These are phyloP conservation scores for Chaetogeoica ovagalla DNA, from an alignment of 2,888 invertebrate species.

Conservation along the genomic window DNA sequence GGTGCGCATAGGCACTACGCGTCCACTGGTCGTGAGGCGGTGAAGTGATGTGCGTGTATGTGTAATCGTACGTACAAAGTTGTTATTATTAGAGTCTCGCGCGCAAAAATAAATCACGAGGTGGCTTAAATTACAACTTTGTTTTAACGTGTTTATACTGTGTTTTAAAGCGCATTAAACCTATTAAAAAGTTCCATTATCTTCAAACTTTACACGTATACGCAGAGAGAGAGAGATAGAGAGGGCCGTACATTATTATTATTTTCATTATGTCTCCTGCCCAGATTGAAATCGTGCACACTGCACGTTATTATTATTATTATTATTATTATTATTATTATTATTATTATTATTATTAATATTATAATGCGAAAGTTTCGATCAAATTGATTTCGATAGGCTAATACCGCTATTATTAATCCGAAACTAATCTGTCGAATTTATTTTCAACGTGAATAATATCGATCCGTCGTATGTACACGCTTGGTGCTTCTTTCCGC, in stretches of 20 bases:
- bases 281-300: conserved; percentile 8
- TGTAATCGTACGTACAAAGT: conserved; percentile 30
- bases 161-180: conserved; percentile 43
- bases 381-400: conserved; percentile 26
- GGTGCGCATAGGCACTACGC: no score
- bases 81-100: conserved; percentile 13
- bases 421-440: not conserved
- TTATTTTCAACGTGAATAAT: not conserved
- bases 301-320: no score
- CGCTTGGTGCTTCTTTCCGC: no score
- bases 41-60: not conserved
- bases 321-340: no score
- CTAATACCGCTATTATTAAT: not conserved
- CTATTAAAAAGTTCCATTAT: conserved; percentile 46
- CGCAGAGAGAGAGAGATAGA: not conserved
- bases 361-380: not conserved
- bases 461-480: no score
- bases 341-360: no score
- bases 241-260: conserved; percentile 1
- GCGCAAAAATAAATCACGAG: conserved; percentile 33
- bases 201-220: conserved; percentile 33
- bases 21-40: no score
- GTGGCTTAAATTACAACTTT: conserved; percentile 46
- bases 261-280: not conserved
- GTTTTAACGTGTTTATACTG: conserved; percentile 41